These are phyloP conservation scores for Malurus alboscapulatus DNA, from an alignment of 2,113 vertebrate genomes.

Conservation along the genomic window DNA sequence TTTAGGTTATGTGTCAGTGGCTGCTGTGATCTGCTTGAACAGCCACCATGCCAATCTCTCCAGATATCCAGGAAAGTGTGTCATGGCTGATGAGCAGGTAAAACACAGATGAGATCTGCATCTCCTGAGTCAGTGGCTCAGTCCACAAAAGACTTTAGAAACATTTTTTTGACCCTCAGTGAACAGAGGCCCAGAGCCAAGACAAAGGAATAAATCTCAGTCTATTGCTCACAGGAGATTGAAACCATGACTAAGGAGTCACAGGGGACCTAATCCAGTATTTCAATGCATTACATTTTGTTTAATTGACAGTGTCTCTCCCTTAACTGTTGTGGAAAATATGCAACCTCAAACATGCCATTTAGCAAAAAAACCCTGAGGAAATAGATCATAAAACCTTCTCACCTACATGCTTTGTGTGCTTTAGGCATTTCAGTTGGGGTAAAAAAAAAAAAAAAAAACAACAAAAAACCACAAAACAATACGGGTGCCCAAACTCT, in stretches of 20 bases:
- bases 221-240: not conserved
- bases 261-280: not conserved
- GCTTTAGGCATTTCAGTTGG: not conserved
- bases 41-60: not conserved
- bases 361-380: not conserved
- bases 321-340: not conserved
- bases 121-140: not conserved
- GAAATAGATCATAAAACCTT: not conserved
- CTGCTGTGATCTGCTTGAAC: not conserved
- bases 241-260: not conserved
- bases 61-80: not conserved
- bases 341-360: not conserved
- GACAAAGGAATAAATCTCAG: not conserved
- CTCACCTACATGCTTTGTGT: not conserved
- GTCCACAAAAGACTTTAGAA: not conserved
- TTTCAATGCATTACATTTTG: not conserved
- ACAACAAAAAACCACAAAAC: not conserved
- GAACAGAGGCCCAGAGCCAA: not conserved
- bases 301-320: not conserved
- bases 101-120: not conserved
- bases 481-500: not conserved
- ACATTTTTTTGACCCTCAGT: not conserved
- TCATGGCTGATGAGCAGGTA: not conserved
- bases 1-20: not conserved
- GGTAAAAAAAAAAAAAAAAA: not conserved